Evolutionary conservation across 2,888 invertebrate species (phyloP).

Genomic region (Drepanosiphum platanoidis): DNA sequence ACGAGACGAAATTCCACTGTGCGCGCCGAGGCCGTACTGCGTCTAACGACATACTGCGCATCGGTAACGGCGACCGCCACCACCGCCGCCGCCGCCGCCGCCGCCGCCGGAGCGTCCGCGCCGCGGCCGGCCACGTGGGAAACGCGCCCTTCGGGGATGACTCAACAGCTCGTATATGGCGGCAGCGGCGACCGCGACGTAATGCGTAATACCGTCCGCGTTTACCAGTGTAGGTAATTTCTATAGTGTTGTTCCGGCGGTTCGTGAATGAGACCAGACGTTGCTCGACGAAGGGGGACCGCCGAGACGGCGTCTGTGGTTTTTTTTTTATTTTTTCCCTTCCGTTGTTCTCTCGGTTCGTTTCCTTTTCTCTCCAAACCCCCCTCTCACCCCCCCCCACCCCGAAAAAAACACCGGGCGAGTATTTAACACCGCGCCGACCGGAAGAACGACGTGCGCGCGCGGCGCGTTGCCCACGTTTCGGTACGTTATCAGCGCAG

Average conservation of each 20-base stretch:
- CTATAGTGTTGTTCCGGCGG: neutral
- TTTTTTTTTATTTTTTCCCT: neutral
- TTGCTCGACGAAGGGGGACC: constrained; percentile 34
- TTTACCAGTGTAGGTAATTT: constrained; percentile 46
- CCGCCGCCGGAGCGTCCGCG: constrained; percentile 51
- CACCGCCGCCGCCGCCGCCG: neutral
- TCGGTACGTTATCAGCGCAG: too few species aligned
- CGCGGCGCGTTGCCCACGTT: neutral
- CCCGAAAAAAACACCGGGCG: neutral
- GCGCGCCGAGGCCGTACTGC: constrained; percentile 1
- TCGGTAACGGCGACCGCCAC: constrained; percentile 6
- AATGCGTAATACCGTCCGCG: neutral
- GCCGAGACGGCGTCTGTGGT: neutral
- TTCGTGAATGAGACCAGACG: constrained; percentile 31
- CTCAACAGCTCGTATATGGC: constrained; percentile 26
- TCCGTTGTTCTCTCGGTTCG: too few species aligned
- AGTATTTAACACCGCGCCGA: neutral
- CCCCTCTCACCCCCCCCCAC: neutral
- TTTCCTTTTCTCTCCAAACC: too few species aligned
- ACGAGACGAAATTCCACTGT: too few species aligned
- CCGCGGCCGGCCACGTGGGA: constrained; percentile 47
- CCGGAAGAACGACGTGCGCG: neutral
- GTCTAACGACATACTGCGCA: constrained; percentile 32
- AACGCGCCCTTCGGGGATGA: constrained; percentile 58
- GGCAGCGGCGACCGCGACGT: neutral